Evolutionary conservation across 2,888 invertebrate genomes (phyloP).

Genomic region (Altica lythri): DNA sequence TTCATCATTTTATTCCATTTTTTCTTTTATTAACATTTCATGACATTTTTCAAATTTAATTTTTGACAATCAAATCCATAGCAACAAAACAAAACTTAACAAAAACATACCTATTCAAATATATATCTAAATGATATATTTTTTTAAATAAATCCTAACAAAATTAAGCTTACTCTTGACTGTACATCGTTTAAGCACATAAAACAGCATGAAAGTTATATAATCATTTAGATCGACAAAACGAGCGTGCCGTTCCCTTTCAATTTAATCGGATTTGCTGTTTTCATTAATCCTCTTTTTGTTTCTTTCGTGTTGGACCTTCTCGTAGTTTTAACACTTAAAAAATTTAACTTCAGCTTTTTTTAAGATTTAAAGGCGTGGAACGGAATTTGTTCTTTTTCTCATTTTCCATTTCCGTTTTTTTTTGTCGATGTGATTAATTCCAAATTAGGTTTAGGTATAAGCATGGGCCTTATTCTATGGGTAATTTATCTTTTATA

Average conservation of each 20-base stretch:
- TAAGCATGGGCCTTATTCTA: not conserved
- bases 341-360: not conserved
- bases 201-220: too few species aligned
- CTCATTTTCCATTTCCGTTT: not conserved
- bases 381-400: not conserved
- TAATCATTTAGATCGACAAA: not conserved
- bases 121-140: too few species aligned
- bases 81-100: too few species aligned
- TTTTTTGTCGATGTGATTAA: constrained; percentile 2
- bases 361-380: not conserved
- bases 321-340: not conserved
- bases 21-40: too few species aligned
- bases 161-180: too few species aligned
- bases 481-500: not conserved
- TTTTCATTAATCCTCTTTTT: constrained; percentile 8
- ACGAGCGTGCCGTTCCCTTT: not conserved
- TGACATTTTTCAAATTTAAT: too few species aligned
- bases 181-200: too few species aligned
- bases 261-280: not conserved
- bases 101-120: too few species aligned
- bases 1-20: too few species aligned
- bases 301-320: not conserved
- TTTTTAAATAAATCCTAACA: too few species aligned
- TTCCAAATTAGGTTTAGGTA: not conserved
- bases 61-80: too few species aligned